phyloP scores from a whole-genome alignment of 2,113 vertebrate genomes.

The Tylochromis polylepis region DNA sequence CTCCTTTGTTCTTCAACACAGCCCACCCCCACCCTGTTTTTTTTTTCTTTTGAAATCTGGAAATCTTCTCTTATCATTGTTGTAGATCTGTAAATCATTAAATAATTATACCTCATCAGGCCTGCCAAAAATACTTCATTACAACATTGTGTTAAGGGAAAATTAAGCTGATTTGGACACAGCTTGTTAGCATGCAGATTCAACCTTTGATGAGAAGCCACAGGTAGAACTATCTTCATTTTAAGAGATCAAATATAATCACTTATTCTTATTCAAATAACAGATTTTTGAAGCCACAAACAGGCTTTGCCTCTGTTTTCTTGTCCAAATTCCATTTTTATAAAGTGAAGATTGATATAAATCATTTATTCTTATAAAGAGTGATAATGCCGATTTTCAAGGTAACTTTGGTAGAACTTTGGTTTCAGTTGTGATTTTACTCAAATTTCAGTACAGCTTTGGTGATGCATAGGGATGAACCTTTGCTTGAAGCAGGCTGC shows the following conservation, averaged over 20 bases:
- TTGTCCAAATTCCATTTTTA: not conserved
- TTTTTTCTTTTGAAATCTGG: too few relatives aligned
- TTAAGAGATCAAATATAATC: not conserved
- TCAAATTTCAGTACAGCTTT: not conserved
- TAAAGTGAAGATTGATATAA: not conserved
- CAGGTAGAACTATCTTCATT: not conserved
- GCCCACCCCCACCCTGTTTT: not conserved
- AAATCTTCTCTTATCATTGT: not conserved
- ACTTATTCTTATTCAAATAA: not conserved
- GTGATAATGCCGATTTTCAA: not conserved
- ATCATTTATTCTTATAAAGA: not conserved
- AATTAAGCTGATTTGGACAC: not conserved
- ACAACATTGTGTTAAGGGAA: not conserved
- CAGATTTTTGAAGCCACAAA: not conserved
- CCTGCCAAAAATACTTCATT: not conserved
- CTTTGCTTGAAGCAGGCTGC: not conserved
- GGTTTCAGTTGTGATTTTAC: not conserved
- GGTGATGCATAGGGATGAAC: not conserved
- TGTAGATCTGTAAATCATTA: not conserved
- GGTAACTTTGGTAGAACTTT: not conserved
- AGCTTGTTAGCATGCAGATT: not conserved
- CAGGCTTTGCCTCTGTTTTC: not conserved
- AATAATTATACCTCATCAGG: not conserved
- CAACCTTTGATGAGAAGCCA: not conserved
- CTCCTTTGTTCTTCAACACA: not conserved